Base-by-base conservation (phyloP, 2,797 vertebrate genomes). In the Gadopsis marmoratus region DNA sequence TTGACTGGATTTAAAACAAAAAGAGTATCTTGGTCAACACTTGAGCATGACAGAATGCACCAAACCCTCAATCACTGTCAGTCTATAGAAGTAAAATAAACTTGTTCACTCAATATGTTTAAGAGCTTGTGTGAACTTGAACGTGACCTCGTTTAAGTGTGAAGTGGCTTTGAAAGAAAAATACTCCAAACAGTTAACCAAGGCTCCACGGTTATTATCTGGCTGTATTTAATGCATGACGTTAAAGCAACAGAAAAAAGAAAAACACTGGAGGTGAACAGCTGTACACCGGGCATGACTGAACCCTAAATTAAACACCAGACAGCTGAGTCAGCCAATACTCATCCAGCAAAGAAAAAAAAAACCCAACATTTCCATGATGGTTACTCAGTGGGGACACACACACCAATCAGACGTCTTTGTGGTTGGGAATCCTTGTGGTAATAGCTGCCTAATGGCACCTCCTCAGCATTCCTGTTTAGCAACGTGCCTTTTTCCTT, bases 391-490 rank as follows among this genome's bases (percentile, higher is more conserved):
- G 59, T 50, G 47, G 77, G 63, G 59, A 86, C 76, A 74, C 68
- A 84, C 72, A 76, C 33, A 61, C 12, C 71, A 75, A 54, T 76
- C 80, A 85, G 83, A 88, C 67, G 51, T 73, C 73, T 56, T 77
- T 81, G 90, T 86, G 91, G 89, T 89, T 47, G 80, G 80, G 78
- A 85, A 77, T 82, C 79, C 76, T 89, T 88, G 93, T 79, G 92
- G 91, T 86, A 65, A 76, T 39, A 73, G 73, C 84, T 60, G 64
- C 76, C 77, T 87, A 82, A 92, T 83, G 86, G 85, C 86, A 82
- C 54, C 85, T 86, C 81, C 78, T 79, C 81, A 73, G 79, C 89
- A 95, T 95, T 95, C 93, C 89, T 84, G 58, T 78, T 29, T 55
- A 70, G 61, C 76, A 87, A 90, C 78, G 74, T 86, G 66, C 59